Percentiles rank a stretch among this genome's conserved stretches.
Evolutionary conservation across 2,797 vertebrate genomes (phyloP).

Genomic region (Ptychobarbus kaznakovi): DNA sequence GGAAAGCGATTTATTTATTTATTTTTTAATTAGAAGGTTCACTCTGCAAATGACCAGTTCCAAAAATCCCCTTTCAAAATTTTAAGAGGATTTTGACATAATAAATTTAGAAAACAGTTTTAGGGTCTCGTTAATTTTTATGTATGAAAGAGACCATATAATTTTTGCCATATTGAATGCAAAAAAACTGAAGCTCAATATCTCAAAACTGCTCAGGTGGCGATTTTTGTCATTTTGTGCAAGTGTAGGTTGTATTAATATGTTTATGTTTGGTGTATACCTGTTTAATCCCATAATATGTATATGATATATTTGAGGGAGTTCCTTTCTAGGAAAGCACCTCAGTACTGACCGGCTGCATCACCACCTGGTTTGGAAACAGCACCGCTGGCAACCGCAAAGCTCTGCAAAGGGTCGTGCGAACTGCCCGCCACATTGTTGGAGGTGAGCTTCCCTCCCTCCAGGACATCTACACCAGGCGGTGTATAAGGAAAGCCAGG

Average conservation of each 20-base stretch:
- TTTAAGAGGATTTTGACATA: background rate
- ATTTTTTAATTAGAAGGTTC: background rate
- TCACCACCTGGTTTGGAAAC: too few species aligned
- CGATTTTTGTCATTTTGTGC: background rate
- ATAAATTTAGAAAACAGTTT: background rate
- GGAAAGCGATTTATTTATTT: background rate
- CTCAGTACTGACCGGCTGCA: too few species aligned
- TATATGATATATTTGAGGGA: background rate
- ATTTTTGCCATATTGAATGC: background rate
- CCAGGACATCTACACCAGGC: too few species aligned
- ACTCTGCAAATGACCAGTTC: background rate
- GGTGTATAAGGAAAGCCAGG: too few species aligned
- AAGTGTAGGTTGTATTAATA: background rate
- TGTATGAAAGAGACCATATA: background rate
- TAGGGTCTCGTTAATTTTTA: too few species aligned
- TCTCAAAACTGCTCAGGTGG: too few species aligned
- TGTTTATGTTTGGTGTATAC: background rate
- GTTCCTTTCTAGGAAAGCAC: too few species aligned
- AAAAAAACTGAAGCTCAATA: too few species aligned
- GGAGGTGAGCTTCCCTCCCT: too few species aligned
- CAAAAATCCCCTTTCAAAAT: background rate
- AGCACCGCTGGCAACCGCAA: too few species aligned
- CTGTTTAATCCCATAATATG: background rate
- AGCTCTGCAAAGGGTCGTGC: too few species aligned
- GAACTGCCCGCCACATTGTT: too few species aligned